Conservation (phyloP, 2,888 invertebrate genomes). For the Perizoma affinitatum region DNA sequence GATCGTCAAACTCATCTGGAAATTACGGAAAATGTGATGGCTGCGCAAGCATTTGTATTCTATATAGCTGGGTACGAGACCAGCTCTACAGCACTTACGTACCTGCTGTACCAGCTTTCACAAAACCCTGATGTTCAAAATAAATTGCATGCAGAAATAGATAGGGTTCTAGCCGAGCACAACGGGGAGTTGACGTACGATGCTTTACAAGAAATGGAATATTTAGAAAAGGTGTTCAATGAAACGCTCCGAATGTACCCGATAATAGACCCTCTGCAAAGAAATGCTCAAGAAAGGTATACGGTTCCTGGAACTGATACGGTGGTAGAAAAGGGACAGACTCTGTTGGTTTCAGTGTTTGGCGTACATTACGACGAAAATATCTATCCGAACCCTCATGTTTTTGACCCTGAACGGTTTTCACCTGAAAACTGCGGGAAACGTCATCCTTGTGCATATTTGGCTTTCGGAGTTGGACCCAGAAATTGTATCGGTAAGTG, state of each 20-base stretch:
- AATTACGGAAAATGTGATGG: conserved; percentile 54
- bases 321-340: conserved; percentile 56
- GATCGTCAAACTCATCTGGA: conserved; percentile 39
- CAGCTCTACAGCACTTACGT: conserved; percentile 65
- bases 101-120: conserved; percentile 61
- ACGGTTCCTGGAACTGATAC: conserved; percentile 60
- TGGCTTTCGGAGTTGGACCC: conserved; percentile 72
- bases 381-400: conserved; percentile 66
- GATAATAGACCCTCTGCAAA: conserved; percentile 61
- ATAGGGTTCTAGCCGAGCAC: conserved; percentile 49
- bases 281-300: conserved; percentile 58
- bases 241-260: conserved; percentile 73
- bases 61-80: conserved; percentile 75
- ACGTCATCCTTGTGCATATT: conserved; percentile 59
- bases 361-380: conserved; percentile 69
- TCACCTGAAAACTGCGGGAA: conserved; percentile 50
- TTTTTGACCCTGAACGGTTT: conserved; percentile 76
- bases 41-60: conserved; percentile 71
- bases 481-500: conserved; percentile 70
- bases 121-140: conserved; percentile 62
- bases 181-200: conserved; percentile 64
- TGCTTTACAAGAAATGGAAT: conserved; percentile 60
- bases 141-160: conserved; percentile 56
- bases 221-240: conserved; percentile 62
- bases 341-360: conserved; percentile 56